Base-by-base conservation (phyloP, 1,140 invertebrate genomes). In the Drosophila funebris region DNA sequence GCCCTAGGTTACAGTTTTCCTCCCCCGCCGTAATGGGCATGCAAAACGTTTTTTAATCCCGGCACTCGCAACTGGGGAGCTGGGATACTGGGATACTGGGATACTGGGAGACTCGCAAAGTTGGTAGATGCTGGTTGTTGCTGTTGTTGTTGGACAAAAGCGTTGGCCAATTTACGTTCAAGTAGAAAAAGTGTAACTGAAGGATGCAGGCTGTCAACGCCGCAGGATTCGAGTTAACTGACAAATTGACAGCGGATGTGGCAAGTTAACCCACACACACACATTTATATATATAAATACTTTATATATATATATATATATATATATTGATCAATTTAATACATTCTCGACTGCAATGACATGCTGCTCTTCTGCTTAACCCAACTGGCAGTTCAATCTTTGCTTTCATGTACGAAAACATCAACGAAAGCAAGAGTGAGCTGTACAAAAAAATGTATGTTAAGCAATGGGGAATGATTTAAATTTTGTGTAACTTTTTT, bases 11-110 rank as follows among this genome's bases (percentile, higher is more conserved):
- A 3, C 14, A 20, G 56, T 16, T n/a, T n/a, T n/a, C n/a, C 24
- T 24, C 9, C 41, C 27, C 41, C 16, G 11, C 14, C 14, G 61
- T 72, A 72, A 72, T 73, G 78, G 80, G 58, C 81, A 84, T 85
- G 81, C 81, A 84, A 84, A 84, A 73, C 81, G 81, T 73, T 84
- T 84, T 84, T 84, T 84, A 84, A 84, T 84, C 81, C 81, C 73
- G 58, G 67, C 44, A 58, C 48, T 70, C 60, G 22, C 37, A 60
- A 48, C 36, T n/a, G 29, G n/a, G n/a, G n/a, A n/a, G n/a, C n/a
- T n/a, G n/a, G n/a, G n/a, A n/a, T n/a, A n/a, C n/a, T n/a, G n/a
- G n/a, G n/a, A n/a, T n/a, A n/a, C n/a, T n/a, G n/a, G n/a, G n/a
- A n/a, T n/a, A 48, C 36, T n/a, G 29, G 31, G 9, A 61, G 44